A percentile compares a stretch with the other conserved stretches of the same genome.
Evolutionary conservation across 2,113 vertebrate genomes (phyloP).

Genomic region (Lucifuga dentata): DNA sequence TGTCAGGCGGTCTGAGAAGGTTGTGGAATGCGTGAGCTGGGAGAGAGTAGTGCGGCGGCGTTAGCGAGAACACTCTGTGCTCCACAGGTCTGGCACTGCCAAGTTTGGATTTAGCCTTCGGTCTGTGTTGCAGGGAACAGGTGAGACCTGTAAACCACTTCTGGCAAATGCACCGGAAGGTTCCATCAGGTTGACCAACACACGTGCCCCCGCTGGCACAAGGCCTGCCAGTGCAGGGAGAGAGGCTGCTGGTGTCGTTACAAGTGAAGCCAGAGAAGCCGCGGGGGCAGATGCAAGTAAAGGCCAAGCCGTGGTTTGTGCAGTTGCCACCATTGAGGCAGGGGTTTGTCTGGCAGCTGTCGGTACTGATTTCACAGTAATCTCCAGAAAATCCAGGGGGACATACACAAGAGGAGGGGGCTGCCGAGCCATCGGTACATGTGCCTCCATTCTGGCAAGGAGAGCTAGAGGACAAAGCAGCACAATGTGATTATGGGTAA

Average conservation of each 20-base stretch:
- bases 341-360: constrained; percentile 88
- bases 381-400: constrained; percentile 88
- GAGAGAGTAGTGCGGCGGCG: constrained; percentile 80
- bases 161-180: constrained; percentile 86
- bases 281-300: constrained; percentile 86
- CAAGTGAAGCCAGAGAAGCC: constrained; percentile 88
- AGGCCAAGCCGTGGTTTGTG: constrained; percentile 82
- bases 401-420: constrained; percentile 87
- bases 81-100: constrained; percentile 60
- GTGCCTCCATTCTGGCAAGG: constrained; percentile 93
- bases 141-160: constrained; percentile 85
- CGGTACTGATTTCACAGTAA: constrained; percentile 88
- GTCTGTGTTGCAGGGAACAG: constrained; percentile 76
- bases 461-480: constrained; percentile 82
- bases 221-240: constrained; percentile 79
- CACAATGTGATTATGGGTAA: constrained; percentile 8
- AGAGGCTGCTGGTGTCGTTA: constrained; percentile 70
- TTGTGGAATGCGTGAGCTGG: constrained; percentile 85
- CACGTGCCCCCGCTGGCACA: constrained; percentile 90
- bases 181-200: constrained; percentile 76
- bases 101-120: constrained; percentile 58
- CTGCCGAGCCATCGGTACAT: constrained; percentile 83
- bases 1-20: constrained; percentile 82
- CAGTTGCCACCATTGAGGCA: constrained; percentile 92
- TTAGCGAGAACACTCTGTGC: constrained; percentile 62